Evolutionary conservation across 2,113 vertebrate species (phyloP).

Genomic region (Lophochroa leadbeateri): DNA sequence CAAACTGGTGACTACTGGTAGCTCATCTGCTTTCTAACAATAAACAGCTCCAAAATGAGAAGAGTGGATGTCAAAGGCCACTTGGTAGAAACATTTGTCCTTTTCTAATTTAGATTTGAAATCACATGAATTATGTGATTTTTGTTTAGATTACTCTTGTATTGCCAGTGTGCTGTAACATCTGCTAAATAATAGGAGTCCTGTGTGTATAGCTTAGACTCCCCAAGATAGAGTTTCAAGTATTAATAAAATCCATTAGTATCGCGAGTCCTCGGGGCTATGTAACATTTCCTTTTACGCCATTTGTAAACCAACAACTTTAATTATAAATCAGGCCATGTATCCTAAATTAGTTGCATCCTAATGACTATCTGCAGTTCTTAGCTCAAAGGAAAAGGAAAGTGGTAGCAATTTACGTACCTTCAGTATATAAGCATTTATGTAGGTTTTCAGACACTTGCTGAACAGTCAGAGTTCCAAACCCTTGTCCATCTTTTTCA

Average conservation of each 20-base stretch:
- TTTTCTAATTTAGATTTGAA: slow-evolving; percentile 25
- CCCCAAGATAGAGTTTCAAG: not conserved
- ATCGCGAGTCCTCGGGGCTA: not conserved
- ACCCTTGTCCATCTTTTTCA: not conserved
- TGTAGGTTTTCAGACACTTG: not conserved
- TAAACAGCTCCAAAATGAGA: slow-evolving; percentile 18
- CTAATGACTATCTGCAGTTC: not conserved
- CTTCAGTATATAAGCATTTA: not conserved
- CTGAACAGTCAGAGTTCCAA: not conserved
- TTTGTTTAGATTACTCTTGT: not conserved
- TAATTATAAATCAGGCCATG: slow-evolving; percentile 25
- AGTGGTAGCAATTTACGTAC: not conserved
- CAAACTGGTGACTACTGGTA: not conserved
- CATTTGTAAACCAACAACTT: slow-evolving; percentile 38
- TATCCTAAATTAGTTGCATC: slow-evolving; percentile 27
- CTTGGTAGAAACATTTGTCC: not conserved
- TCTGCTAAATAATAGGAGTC: slow-evolving; percentile 1
- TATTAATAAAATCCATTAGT: slow-evolving; percentile 9
- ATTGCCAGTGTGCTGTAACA: not conserved
- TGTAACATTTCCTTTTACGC: not conserved
- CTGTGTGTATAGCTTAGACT: not conserved
- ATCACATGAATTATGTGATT: not conserved
- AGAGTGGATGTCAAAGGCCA: not conserved
- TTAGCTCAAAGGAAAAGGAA: not conserved
- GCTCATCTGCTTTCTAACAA: slow-evolving; percentile 8